Conservation (phyloP, 2,113 vertebrate species). For the Rissa tridactyla region DNA sequence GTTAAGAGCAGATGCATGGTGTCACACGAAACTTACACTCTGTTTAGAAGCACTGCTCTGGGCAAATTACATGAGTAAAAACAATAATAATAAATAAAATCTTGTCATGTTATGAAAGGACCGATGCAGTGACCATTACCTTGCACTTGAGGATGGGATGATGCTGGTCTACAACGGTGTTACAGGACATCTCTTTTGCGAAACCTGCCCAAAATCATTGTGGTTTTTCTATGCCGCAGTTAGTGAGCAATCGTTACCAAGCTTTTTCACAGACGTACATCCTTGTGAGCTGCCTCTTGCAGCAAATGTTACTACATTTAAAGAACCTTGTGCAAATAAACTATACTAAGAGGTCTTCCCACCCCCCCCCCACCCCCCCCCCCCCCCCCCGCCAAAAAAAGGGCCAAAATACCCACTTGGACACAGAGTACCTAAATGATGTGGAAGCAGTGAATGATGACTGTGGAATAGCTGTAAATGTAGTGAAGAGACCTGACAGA, state of each 20-base stretch:
- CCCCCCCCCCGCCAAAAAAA: too few species aligned
- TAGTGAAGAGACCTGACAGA: background rate
- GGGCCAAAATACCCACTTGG: background rate
- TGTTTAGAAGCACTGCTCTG: background rate
- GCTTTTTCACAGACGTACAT: background rate
- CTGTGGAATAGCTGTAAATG: too few species aligned
- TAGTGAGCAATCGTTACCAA: background rate
- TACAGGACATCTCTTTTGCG: background rate
- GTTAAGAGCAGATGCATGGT: background rate
- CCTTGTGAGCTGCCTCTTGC: background rate
- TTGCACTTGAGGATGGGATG: background rate
- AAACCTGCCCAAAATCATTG: background rate
- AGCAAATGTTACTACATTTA: background rate
- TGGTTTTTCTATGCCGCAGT: background rate
- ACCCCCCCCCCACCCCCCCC: too few species aligned
- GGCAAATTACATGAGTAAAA: background rate
- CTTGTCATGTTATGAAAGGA: background rate
- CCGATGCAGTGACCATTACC: background rate
- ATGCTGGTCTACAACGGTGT: background rate
- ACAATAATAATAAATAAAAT: background rate
- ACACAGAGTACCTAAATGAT: background rate
- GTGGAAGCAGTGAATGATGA: background rate
- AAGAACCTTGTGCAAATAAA: background rate
- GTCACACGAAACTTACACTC: background rate
- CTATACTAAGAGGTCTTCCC: background rate